These are phyloP conservation scores for Zhengitettix transpicula DNA, from an alignment of 2,888 invertebrate species.

Conservation along the genomic window DNA sequence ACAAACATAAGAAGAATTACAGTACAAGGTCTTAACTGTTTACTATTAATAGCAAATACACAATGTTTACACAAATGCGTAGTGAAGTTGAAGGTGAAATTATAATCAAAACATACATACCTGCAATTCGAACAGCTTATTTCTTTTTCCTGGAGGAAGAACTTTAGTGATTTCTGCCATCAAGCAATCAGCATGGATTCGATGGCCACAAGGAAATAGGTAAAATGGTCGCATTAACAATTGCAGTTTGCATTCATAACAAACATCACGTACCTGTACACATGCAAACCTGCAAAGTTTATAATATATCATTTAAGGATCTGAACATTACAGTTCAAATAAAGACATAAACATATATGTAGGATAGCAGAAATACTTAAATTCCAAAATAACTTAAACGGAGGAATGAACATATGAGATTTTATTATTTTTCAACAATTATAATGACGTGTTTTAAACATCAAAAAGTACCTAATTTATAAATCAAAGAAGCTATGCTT, in stretches of 20 bases:
- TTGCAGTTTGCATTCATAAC: slow-evolving; percentile 65
- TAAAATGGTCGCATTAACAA: slow-evolving; percentile 80
- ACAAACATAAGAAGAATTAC: too few relatives aligned
- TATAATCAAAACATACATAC: slow-evolving; percentile 14
- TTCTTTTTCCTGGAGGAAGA: slow-evolving; percentile 34
- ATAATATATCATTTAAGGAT: not conserved
- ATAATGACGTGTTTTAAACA: too few relatives aligned
- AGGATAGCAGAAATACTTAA: not conserved
- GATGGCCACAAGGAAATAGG: slow-evolving; percentile 88
- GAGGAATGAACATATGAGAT: too few relatives aligned
- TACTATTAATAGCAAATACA: too few relatives aligned
- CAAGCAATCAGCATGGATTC: slow-evolving; percentile 88
- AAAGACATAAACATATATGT: too few relatives aligned
- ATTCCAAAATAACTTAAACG: too few relatives aligned
- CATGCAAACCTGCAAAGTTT: slow-evolving; percentile 41
- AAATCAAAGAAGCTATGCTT: too few relatives aligned
- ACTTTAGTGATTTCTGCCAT: slow-evolving; percentile 55
- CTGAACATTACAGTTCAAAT: too few relatives aligned
- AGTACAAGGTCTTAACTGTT: too few relatives aligned
- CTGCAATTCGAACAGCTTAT: slow-evolving; percentile 28
- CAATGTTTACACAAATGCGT: too few relatives aligned
- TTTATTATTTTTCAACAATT: too few relatives aligned
- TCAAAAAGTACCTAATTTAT: too few relatives aligned
- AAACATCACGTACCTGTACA: slow-evolving; percentile 62
- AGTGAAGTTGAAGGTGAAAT: not conserved